phyloP scores from a whole-genome alignment of 2,888 invertebrate genomes.

The Mythimna lalbum region DNA sequence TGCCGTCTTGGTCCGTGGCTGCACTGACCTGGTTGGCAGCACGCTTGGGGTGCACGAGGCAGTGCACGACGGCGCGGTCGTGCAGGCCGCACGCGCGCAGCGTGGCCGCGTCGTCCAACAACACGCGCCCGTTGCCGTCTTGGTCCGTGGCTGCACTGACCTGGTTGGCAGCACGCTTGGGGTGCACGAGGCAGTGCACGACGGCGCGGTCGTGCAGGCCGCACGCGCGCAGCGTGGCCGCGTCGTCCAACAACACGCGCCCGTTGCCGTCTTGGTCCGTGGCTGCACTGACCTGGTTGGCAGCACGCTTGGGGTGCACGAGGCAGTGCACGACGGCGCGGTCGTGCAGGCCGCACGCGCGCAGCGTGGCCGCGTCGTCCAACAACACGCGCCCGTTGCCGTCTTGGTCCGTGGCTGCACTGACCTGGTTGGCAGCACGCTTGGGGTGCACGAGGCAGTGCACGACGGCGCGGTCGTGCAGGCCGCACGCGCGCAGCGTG shows the following conservation, averaged over 20 bases:
- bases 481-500: slow-evolving; percentile 95
- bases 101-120: slow-evolving; percentile 94
- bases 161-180: slow-evolving; percentile 69
- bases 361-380: slow-evolving; percentile 94
- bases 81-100: slow-evolving; percentile 95
- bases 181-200: slow-evolving; percentile 96
- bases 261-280: slow-evolving; percentile 92
- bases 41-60: slow-evolving; percentile 92
- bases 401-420: background rate
- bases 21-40: slow-evolving; percentile 42
- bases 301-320: slow-evolving; percentile 89
- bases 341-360: slow-evolving; percentile 95
- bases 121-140: slow-evolving; percentile 97
- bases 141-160: slow-evolving; percentile 18
- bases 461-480: slow-evolving; percentile 96
- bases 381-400: slow-evolving; percentile 96
- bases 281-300: slow-evolving; percentile 35
- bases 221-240: slow-evolving; percentile 94
- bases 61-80: slow-evolving; percentile 97
- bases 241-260: slow-evolving; percentile 95
- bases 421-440: slow-evolving; percentile 44
- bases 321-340: slow-evolving; percentile 98
- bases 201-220: slow-evolving; percentile 97
- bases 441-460: slow-evolving; percentile 95
- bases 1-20: slow-evolving; percentile 77